These are phyloP conservation scores for Oreochromis grahami DNA, from an alignment of 2,797 vertebrate genomes.

Conservation along the genomic window DNA sequence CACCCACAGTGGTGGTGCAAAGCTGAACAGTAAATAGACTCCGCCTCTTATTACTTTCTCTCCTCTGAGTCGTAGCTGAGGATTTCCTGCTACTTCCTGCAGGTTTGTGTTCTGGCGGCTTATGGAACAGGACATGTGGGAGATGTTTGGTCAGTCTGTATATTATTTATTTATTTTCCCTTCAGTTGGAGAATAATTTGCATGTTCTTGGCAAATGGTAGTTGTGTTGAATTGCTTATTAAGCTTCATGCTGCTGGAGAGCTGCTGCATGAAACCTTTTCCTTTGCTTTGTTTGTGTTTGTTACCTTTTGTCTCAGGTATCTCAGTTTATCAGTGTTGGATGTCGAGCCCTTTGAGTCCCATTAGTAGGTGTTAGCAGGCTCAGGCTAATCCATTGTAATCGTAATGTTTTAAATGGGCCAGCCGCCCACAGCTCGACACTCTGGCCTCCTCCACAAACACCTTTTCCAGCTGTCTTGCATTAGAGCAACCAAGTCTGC, in stretches of 20 bases:
- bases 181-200: neutral
- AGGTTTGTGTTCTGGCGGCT: constrained; percentile 46
- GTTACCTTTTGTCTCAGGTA: neutral
- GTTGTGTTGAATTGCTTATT: neutral
- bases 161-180: neutral
- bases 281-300: neutral
- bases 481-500: neutral
- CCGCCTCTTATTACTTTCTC: neutral
- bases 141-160: constrained; percentile 58
- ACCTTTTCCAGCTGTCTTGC: rapidly evolving
- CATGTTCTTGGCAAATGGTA: neutral
- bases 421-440: neutral
- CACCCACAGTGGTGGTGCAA: neutral
- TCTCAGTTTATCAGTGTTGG: neutral
- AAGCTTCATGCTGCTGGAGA: neutral
- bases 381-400: neutral
- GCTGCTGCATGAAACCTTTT: neutral
- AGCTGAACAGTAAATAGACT: neutral
- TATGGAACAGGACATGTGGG: constrained; percentile 56
- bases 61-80: neutral
- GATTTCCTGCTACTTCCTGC: constrained; percentile 25
- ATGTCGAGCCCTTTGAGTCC: neutral
- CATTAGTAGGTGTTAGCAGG: neutral
- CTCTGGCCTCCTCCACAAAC: neutral
- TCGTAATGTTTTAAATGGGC: rapidly evolving